Evolutionary conservation across 2,113 vertebrate genomes (phyloP).

Genomic region (Sclerurus mexicanus): DNA sequence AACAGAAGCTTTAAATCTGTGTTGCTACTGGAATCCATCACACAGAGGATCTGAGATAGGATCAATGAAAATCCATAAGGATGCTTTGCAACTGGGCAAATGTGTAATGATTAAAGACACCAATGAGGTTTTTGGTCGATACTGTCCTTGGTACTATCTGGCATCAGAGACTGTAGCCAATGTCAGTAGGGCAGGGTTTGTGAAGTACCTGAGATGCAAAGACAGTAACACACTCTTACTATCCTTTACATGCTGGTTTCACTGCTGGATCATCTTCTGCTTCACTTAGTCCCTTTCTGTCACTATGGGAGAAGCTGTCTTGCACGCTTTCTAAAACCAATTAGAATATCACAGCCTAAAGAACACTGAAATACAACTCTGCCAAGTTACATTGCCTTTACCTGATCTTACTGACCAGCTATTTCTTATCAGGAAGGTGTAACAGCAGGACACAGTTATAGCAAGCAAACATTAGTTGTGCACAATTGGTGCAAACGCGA

Average conservation of each 20-base stretch:
- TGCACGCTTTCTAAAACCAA: not conserved
- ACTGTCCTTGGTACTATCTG: not conserved
- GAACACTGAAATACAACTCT: not conserved
- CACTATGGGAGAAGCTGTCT: not conserved
- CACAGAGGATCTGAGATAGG: not conserved
- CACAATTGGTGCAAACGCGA: not conserved
- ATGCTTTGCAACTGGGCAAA: not conserved
- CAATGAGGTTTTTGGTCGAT: not conserved
- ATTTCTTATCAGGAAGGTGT: not conserved
- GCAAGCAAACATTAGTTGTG: not conserved
- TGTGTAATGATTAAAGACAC: not conserved
- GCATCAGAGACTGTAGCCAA: not conserved
- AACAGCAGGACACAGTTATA: not conserved
- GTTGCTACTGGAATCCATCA: not conserved
- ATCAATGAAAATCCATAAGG: not conserved
- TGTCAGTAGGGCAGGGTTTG: not conserved
- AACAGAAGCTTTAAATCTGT: not conserved
- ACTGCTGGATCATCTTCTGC: not conserved
- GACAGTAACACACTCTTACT: not conserved
- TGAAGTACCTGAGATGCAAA: not conserved
- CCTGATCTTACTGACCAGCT: not conserved
- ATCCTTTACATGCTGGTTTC: not conserved
- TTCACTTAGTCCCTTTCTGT: not conserved
- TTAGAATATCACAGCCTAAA: not conserved
- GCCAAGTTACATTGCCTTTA: not conserved